Percentiles rank a stretch among this genome's conserved stretches.
Evolutionary conservation across 23 tunicate species (phyloP).

Genomic region (Corella eumyota): DNA sequence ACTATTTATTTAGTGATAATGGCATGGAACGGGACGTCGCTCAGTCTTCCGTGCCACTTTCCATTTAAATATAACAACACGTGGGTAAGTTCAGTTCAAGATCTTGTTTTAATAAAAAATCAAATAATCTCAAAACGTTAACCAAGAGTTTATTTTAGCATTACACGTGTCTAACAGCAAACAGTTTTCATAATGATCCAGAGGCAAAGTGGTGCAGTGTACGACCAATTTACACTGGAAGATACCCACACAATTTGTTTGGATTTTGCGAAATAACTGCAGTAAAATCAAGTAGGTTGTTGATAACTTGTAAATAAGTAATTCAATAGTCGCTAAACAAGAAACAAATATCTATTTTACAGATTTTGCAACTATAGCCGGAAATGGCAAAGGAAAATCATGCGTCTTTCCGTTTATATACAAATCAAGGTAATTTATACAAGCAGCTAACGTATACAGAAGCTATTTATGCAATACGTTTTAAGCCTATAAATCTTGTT

Average conservation of each 20-base stretch:
- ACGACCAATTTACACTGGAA: not conserved
- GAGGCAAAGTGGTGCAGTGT: conserved; percentile 6
- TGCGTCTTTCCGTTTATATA: too few species aligned
- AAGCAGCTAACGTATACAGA: too few species aligned
- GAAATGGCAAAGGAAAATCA: too few species aligned
- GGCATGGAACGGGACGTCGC: not conserved
- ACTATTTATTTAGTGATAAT: not conserved
- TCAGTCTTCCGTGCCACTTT: conserved; percentile 1
- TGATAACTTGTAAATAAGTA: too few species aligned
- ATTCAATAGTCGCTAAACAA: too few species aligned
- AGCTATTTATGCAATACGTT: too few species aligned
- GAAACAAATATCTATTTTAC: too few species aligned
- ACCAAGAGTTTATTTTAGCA: not conserved
- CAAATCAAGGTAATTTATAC: too few species aligned
- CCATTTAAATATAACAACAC: conserved; percentile 1
- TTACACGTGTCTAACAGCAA: not conserved
- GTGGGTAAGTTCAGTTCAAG: not conserved
- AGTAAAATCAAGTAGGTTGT: too few species aligned
- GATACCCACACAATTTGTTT: conserved; percentile 1
- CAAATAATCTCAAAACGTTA: not conserved
- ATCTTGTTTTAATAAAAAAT: not conserved
- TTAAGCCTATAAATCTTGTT: too few species aligned
- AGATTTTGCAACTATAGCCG: too few species aligned
- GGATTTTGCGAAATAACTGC: conserved; percentile 9
- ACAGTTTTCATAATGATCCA: not conserved